Conservation (phyloP, 2,797 vertebrate genomes). For the Muraenolepis orangiensis region DNA sequence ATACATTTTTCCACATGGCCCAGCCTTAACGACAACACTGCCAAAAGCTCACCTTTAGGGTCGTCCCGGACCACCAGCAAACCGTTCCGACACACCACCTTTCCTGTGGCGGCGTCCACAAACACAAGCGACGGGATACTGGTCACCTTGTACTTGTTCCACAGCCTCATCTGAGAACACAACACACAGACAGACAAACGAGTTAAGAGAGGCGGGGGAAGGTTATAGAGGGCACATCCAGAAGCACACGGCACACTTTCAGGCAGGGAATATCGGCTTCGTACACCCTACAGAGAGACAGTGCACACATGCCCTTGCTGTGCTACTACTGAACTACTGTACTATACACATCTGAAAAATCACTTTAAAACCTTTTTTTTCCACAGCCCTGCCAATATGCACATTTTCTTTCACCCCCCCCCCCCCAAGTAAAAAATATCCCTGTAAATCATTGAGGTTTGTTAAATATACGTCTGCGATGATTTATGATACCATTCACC, state of each 20-base stretch:
- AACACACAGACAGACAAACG: conserved; percentile 17
- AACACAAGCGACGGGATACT: conserved; percentile 98
- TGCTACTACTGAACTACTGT: conserved; percentile 33
- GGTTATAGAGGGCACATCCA: conserved; percentile 10
- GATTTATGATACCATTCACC: conserved; percentile 25
- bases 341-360: conserved; percentile 11
- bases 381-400: conserved; percentile 7
- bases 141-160: conserved; percentile 99
- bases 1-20: too few relatives aligned
- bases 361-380: neutral
- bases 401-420: conserved; percentile 8
- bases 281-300: conserved; percentile 41
- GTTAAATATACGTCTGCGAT: conserved; percentile 15
- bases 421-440: conserved; percentile 8
- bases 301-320: conserved; percentile 11
- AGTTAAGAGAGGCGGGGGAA: neutral
- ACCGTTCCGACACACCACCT: conserved; percentile 93
- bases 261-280: conserved; percentile 44
- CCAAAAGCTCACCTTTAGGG: conserved; percentile 86
- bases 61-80: conserved; percentile 94
- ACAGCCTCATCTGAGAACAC: conserved; percentile 88
- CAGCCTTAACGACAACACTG: too few relatives aligned
- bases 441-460: conserved; percentile 26
- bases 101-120: conserved; percentile 87
- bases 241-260: conserved; percentile 1